Base-by-base conservation (phyloP, 92 coral and sea anemone genomes). In the Palythoa grandis region DNA sequence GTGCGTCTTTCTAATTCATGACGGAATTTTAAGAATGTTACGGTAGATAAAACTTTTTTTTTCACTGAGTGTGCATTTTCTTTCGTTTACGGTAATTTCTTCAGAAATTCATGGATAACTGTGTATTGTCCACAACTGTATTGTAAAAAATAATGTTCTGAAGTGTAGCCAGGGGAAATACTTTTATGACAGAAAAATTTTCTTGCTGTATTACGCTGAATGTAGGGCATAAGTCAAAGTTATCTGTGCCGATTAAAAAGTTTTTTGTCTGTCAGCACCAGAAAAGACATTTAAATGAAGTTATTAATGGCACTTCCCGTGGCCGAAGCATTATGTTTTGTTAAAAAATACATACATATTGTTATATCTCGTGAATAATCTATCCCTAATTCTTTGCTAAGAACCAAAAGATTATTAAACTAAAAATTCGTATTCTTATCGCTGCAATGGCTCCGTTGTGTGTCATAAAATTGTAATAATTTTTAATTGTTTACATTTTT, bases 181-280 rank as follows among this genome's bases (percentile, higher is more conserved):
- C 39, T 22, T 52, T 66, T 11, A 52, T 47, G 61, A 43, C 47
- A 65, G 40, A 65, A 80, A 79, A 58, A 23, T 13, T 19, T 39
- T 65, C 58, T 16, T 24, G 16, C 25, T 43, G 39, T 24, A 80
- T 65, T 66, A 23, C 40, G 43, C 66, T 48, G 19, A 20, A 47
- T 65, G 38, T 43, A 40, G 52, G 7, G 19, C 83, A 60, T 63
- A 57, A 58, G 57, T 7, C 65, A 2, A 68, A 60, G 58, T 14
- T 24, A 39, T 80, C 39, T 48, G 74, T 24, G 60, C 10, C 61
- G 60, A 80, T 80, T 66, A 80, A 65, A 22, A 80, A 65, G 19
- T 20, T 80, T 63, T 63, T 53, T 66, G 75, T 80, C 74, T 80
- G 74, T 80, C 85, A 80, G 43, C 85, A 80, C 85, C 52, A 67